These are phyloP conservation scores for Antedon bifida DNA, from an alignment of 35 echinoderm and acorn worm genomes.

Conservation along the genomic window DNA sequence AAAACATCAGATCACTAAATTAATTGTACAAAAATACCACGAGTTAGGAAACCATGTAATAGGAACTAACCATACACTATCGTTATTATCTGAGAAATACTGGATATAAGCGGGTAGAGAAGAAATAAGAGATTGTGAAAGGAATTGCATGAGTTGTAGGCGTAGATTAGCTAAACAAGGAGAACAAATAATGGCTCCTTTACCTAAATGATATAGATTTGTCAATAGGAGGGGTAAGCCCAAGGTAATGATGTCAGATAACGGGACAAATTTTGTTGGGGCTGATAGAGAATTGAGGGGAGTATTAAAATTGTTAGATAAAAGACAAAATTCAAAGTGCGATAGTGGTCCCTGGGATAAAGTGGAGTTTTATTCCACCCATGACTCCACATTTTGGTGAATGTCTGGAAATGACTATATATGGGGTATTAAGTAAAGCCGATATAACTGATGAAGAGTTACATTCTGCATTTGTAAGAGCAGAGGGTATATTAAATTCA, in stretches of 20 bases:
- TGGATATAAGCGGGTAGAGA: conserved; percentile 17
- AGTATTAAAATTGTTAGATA: conserved; percentile 7
- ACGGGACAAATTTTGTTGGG: conserved; percentile 59
- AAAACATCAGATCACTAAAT: conserved; percentile 11
- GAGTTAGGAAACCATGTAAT: conserved; percentile 16
- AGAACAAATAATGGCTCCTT: conserved; percentile 21
- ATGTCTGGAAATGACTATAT: too few relatives aligned
- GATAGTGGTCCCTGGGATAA: not conserved
- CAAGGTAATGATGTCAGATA: conserved; percentile 32
- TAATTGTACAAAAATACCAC: conserved; percentile 30
- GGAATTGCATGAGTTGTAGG: conserved; percentile 11
- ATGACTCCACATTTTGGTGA: conserved; percentile 13
- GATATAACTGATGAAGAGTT: too few relatives aligned
- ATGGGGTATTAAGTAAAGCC: too few relatives aligned
- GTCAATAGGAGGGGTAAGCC: conserved; percentile 17
- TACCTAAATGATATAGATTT: conserved; percentile 16
- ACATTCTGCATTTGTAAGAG: too few relatives aligned
- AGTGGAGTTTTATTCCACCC: not conserved
- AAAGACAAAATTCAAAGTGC: conserved; percentile 4
- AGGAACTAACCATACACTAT: conserved; percentile 18
- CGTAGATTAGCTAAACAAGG: conserved; percentile 16
- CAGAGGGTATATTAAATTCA: too few relatives aligned
- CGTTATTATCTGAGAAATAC: conserved; percentile 6
- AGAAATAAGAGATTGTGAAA: conserved; percentile 22
- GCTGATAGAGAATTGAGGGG: conserved; percentile 20